phyloP scores from a whole-genome alignment of 2,797 vertebrate species.

The Glyptemys insculpta region DNA sequence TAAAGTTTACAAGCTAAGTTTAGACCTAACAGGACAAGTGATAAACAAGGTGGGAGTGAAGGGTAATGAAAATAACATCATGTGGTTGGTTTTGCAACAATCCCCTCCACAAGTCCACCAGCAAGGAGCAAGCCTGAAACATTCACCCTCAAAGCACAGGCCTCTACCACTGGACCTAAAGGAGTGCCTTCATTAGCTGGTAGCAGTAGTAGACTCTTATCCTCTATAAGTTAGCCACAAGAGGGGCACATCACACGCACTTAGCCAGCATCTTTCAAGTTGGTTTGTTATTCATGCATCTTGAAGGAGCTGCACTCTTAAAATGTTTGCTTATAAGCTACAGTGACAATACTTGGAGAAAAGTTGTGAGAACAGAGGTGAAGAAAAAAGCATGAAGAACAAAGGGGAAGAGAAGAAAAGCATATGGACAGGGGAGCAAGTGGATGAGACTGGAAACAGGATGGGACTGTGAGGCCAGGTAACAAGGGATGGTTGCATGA shows the following conservation, averaged over 20 bases:
- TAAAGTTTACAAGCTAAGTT: not conserved
- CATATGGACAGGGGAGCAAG: no score
- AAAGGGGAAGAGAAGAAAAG: not conserved
- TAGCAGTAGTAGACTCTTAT: not conserved
- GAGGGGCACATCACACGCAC: not conserved
- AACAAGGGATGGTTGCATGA: not conserved
- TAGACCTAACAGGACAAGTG: fast-evolving
- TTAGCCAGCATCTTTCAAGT: not conserved
- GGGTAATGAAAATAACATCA: not conserved
- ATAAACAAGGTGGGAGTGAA: not conserved
- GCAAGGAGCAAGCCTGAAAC: fast-evolving
- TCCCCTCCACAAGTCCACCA: not conserved
- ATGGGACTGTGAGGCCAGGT: not conserved
- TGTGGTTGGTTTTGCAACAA: not conserved
- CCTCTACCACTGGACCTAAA: not conserved
- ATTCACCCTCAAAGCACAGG: not conserved
- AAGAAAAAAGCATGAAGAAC: not conserved
- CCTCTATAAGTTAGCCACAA: not conserved
- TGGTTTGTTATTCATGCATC: not conserved
- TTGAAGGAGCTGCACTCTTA: not conserved
- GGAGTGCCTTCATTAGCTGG: not conserved
- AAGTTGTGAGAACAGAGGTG: not conserved
- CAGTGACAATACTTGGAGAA: not conserved
- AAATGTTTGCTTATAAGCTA: not conserved
- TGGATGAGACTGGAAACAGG: not conserved